Evolutionary conservation across 2,113 vertebrate genomes (phyloP), one percentile per base, ranked within the genome.

Genomic region (Oreotrochilus melanogaster): DNA sequence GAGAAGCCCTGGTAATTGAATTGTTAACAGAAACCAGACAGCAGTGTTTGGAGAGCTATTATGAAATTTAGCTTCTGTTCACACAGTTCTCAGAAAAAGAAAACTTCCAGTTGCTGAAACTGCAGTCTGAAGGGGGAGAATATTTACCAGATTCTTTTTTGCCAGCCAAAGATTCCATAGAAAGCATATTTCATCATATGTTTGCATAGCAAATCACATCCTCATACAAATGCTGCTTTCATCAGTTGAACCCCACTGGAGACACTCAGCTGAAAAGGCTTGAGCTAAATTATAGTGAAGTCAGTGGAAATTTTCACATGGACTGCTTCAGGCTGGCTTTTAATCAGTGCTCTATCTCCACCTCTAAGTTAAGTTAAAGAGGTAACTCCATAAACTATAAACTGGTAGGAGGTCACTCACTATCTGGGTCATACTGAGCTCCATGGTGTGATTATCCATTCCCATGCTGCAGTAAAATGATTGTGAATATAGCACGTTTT

Each of bases 1-100:
- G 85, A 80, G 67, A 93, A 89, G 58, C 30, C 0, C 1, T 92
- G 50, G 74, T 86, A 92, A 81, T 58, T 57, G 75, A 94, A 96
- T 89, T 43, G 78, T 86, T 95, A 96, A 89, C 75, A 92, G 54
- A 89, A 94, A 74, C 87, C 58, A 96, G 94, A 92, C 81, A 89
- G 73, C n/a, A 61, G 51, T 72, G 66, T 92, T 92, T 72, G 62
- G 61, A 95, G 73, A 78, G 70, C 73, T 92, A 21, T 93, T 88
- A 88, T 42, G 85, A 96, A 95, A 95, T 89, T 74, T 53, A 91
- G 60, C 87, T 97, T 85, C 95, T 96, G 76, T 97, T 97, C 91
- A 89, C 80, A 94, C 64, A 87, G 58, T 94, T 96, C 86, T 89
- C 73, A 97, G 87, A 78, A 96, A 95, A 95, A 31, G 53, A 94